Evolutionary conservation across 2,797 vertebrate genomes (phyloP).

Genomic region (Leuciscus waleckii): DNA sequence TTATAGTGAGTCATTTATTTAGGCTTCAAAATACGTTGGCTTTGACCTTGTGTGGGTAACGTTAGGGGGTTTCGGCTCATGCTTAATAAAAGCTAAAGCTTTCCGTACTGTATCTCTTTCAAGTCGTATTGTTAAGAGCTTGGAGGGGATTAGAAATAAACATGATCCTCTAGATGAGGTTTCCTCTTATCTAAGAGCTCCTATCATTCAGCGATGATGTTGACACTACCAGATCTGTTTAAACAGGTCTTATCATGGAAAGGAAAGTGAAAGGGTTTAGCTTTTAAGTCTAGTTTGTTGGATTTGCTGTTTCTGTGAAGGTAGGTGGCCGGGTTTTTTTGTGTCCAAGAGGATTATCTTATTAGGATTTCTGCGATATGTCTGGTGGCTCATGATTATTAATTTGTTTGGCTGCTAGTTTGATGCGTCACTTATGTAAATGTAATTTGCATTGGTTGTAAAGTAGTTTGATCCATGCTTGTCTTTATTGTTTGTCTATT

Average conservation of each 20-base stretch:
- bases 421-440: background rate
- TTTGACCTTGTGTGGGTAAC: slow-evolving; percentile 15
- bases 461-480: background rate
- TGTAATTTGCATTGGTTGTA: background rate
- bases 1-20: slow-evolving; percentile 26
- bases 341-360: background rate
- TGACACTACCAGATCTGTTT: slow-evolving; percentile 11
- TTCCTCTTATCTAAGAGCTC: background rate
- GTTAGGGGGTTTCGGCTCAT: background rate
- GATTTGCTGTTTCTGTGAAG: background rate
- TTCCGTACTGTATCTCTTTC: slow-evolving; percentile 1
- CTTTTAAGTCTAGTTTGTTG: background rate
- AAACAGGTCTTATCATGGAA: slow-evolving; percentile 38
- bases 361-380: background rate
- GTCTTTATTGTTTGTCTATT: slow-evolving; percentile 7
- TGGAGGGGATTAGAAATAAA: slow-evolving; percentile 16
- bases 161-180: slow-evolving; percentile 22
- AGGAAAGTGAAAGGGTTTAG: slow-evolving; percentile 54
- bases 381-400: background rate
- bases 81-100: slow-evolving; percentile 4
- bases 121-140: slow-evolving; percentile 18
- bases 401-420: background rate
- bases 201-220: background rate
- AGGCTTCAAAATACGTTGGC: background rate
- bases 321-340: background rate